phyloP scores from a whole-genome alignment of 1,140 invertebrate species.

The Sycobia sp. region DNA sequence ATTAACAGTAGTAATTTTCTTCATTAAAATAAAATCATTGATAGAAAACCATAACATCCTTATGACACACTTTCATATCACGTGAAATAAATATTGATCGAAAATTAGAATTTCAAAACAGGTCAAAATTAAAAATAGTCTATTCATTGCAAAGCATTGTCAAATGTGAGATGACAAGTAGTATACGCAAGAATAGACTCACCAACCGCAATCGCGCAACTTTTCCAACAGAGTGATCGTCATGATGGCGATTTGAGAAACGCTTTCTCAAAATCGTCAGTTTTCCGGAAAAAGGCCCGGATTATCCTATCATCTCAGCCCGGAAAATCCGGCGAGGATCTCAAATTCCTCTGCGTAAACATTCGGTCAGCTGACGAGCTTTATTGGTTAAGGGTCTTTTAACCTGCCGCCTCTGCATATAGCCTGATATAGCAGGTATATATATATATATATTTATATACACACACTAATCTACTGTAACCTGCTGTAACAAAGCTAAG shows the following conservation, averaged over 20 bases:
- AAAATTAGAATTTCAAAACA: no score
- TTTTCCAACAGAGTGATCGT: slow-evolving; percentile 25
- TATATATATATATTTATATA: no score
- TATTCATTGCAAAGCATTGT: not conserved
- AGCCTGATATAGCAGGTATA: no score
- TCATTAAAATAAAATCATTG: no score
- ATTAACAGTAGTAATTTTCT: no score
- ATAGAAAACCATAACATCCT: no score
- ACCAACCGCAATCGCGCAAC: slow-evolving; percentile 34
- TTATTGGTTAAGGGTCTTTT: slow-evolving; percentile 25
- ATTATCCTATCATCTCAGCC: slow-evolving; percentile 7
- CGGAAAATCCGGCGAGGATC: not conserved
- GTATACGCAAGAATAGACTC: slow-evolving; percentile 1
- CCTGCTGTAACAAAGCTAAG: no score
- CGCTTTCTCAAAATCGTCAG: not conserved
- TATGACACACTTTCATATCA: no score
- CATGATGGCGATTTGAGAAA: not conserved
- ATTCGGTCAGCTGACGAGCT: slow-evolving; percentile 25
- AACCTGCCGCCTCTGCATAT: not conserved
- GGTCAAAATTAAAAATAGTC: slow-evolving; percentile 6
- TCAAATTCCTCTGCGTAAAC: slow-evolving; percentile 16
- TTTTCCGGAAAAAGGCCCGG: not conserved
- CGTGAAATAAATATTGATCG: no score
- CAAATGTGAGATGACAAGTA: not conserved
- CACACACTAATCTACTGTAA: no score